Conservation (phyloP, 2,113 vertebrate genomes). For the Scomber japonicus region DNA sequence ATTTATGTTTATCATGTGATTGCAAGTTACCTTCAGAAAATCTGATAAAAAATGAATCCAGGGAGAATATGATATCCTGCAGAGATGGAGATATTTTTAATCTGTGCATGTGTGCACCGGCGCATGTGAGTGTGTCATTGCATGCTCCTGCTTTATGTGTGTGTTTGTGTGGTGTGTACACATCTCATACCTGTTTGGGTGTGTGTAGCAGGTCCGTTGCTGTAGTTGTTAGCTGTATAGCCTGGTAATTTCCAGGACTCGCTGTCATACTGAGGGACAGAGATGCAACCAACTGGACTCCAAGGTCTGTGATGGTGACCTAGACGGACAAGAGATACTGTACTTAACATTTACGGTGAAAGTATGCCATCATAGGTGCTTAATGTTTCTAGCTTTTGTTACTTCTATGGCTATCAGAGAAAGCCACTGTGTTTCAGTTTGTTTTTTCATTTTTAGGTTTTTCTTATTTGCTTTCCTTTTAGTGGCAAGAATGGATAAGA, state of each 20-base stretch:
- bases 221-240: slow-evolving; percentile 87
- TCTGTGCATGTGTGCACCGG: neutral
- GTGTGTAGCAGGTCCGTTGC: slow-evolving; percentile 90
- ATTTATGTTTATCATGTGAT: neutral
- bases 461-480: neutral
- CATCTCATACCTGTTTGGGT: slow-evolving; percentile 88
- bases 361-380: no score
- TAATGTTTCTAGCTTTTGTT: no score
- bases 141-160: neutral
- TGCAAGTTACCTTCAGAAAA: slow-evolving; percentile 8
- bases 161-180: neutral
- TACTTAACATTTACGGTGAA: no score
- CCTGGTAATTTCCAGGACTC: slow-evolving; percentile 87
- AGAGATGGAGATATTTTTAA: neutral
- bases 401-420: no score
- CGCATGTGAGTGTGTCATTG: neutral
- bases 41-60: neutral
- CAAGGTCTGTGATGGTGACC: slow-evolving; percentile 93
- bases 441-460: no score
- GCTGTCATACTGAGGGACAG: slow-evolving; percentile 88
- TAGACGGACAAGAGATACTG: slow-evolving; percentile 24
- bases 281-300: slow-evolving; percentile 92
- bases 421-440: no score
- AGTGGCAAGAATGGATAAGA: neutral
- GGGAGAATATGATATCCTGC: neutral